These are phyloP conservation scores for Sebastolobus altivelis DNA, from an alignment of 2,797 vertebrate species.

Conservation along the genomic window DNA sequence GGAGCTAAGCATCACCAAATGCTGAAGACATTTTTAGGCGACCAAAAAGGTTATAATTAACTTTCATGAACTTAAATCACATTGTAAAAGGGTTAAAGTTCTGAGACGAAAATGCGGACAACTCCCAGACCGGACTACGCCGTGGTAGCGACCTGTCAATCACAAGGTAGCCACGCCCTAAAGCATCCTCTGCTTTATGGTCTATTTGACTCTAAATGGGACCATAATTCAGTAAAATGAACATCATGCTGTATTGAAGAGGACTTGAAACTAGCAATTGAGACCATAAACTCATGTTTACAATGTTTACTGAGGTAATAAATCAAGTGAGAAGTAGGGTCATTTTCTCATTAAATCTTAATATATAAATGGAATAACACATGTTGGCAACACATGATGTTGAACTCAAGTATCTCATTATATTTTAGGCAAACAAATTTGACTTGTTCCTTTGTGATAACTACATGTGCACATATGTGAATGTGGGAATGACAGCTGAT, in stretches of 20 bases:
- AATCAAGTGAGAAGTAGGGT: background rate
- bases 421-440: too few relatives aligned
- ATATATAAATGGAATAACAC: background rate
- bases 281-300: background rate
- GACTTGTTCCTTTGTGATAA: background rate
- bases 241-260: background rate
- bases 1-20: too few relatives aligned
- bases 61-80: too few relatives aligned
- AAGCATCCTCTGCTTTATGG: background rate
- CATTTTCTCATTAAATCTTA: background rate
- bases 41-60: too few relatives aligned
- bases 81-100: too few relatives aligned
- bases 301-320: background rate
- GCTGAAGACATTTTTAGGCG: too few relatives aligned
- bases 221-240: background rate
- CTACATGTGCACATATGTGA: background rate
- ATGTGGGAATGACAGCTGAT: background rate
- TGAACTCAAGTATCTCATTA: background rate
- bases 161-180: background rate
- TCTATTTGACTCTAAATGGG: background rate
- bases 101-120: too few relatives aligned
- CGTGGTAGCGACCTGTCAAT: too few relatives aligned
- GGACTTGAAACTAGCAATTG: background rate
- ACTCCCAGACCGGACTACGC: background rate
- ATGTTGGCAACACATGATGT: background rate